Conservation (phyloP, 2,888 invertebrate genomes). For the Plagodis pulveraria region DNA sequence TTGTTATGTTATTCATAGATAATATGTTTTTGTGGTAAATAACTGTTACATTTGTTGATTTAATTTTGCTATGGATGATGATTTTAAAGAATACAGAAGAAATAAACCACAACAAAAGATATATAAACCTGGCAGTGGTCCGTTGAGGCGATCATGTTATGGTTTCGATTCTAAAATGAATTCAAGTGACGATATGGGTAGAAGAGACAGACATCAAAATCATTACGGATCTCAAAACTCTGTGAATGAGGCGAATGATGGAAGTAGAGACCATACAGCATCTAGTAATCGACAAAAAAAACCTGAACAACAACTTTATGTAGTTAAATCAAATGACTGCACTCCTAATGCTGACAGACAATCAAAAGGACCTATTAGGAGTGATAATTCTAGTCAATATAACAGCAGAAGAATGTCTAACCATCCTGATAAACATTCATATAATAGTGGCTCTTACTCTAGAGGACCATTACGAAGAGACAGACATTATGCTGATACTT, state of each 20-base stretch:
- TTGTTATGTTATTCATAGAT: conserved; percentile 33
- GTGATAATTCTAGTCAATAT: conserved; percentile 77
- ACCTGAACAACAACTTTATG: conserved; percentile 77
- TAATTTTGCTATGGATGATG: conserved; percentile 82
- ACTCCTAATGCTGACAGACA: conserved; percentile 65
- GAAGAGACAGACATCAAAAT: conserved; percentile 59
- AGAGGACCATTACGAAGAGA: conserved; percentile 66
- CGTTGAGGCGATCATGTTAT: conserved; percentile 87
- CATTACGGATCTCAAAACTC: conserved; percentile 75
- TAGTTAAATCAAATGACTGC: conserved; percentile 68
- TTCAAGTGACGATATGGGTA: conserved; percentile 62
- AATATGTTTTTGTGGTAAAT: conserved; percentile 55
- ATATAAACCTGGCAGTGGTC: conserved; percentile 91
- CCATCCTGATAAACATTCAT: conserved; percentile 64
- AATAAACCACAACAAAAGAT: conserved; percentile 89
- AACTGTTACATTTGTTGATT: conserved; percentile 52
- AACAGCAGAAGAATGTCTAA: conserved; percentile 66
- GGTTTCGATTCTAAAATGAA: conserved; percentile 85
- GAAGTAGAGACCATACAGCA: conserved; percentile 54
- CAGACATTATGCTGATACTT: conserved; percentile 64
- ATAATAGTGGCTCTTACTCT: conserved; percentile 57
- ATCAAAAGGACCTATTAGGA: conserved; percentile 57
- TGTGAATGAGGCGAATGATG: conserved; percentile 60
- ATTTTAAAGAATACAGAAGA: conserved; percentile 83
- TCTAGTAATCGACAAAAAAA: conserved; percentile 66